Conservation (phyloP, 2,797 vertebrate genomes). For the Platalea minor region DNA sequence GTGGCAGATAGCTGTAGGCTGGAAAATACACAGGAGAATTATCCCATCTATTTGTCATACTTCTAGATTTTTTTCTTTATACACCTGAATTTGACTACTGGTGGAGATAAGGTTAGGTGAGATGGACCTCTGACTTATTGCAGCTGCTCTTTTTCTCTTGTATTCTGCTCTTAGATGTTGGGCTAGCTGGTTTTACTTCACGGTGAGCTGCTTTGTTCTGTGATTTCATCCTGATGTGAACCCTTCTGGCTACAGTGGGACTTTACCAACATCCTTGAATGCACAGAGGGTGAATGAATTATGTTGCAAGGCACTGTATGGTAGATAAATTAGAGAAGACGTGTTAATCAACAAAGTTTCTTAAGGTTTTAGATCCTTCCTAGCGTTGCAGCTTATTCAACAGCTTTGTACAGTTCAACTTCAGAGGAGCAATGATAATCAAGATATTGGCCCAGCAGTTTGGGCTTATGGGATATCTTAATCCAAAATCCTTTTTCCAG, state of each 20-base stretch:
- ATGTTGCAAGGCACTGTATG: not conserved
- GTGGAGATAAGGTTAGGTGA: not conserved
- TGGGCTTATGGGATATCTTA: not conserved
- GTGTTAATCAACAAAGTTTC: not conserved
- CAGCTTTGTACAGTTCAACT: not conserved
- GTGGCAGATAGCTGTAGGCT: not conserved
- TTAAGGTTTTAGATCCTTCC: not conserved
- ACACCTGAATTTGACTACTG: not conserved
- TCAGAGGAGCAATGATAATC: not conserved
- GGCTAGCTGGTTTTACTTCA: not conserved
- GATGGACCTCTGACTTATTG: not conserved
- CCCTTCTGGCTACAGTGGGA: not conserved
- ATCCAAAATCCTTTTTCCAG: conserved; percentile 6
- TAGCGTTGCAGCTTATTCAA: not conserved
- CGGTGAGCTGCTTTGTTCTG: not conserved
- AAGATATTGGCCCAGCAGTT: not conserved
- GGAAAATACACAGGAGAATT: not conserved
- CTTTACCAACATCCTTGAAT: not conserved
- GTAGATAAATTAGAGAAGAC: not conserved
- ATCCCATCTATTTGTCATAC: not conserved
- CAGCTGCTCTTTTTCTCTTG: not conserved
- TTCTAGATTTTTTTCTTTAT: not conserved
- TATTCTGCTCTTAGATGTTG: not conserved
- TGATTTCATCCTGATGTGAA: not conserved
- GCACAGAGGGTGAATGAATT: not conserved